These are phyloP conservation scores for Mythimna loreyi DNA, from an alignment of 2,888 invertebrate genomes.

Conservation along the genomic window DNA sequence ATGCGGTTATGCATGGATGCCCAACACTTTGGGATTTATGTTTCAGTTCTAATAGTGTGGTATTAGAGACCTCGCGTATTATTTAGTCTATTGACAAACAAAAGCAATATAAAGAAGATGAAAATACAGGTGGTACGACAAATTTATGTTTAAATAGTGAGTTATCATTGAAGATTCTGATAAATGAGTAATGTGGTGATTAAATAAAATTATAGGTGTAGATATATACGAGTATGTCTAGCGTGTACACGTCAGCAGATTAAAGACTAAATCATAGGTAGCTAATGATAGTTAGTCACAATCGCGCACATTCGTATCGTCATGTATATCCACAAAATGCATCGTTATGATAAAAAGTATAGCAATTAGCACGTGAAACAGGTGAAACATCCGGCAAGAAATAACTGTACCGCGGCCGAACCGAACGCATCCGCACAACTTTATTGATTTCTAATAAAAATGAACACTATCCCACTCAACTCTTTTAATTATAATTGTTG, in stretches of 20 bases:
- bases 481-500: slow-evolving; percentile 22
- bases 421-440: slow-evolving; percentile 42
- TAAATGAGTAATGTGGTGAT: slow-evolving; percentile 10
- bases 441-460: slow-evolving; percentile 56
- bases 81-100: not conserved
- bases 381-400: slow-evolving; percentile 69
- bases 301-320: slow-evolving; percentile 26
- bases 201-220: slow-evolving; percentile 11
- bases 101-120: not conserved
- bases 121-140: not conserved
- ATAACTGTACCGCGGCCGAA: slow-evolving; percentile 54
- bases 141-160: not conserved
- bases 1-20: slow-evolving; percentile 43
- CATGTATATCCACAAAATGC: slow-evolving; percentile 49
- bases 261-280: slow-evolving; percentile 7
- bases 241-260: slow-evolving; percentile 4
- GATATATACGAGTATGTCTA: not conserved
- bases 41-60: not conserved
- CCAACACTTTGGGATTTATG: slow-evolving; percentile 10
- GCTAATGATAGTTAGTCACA: slow-evolving; percentile 11
- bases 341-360: slow-evolving; percentile 57
- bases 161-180: slow-evolving; percentile 1
- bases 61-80: not conserved
- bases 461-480: not conserved
- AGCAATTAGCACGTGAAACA: slow-evolving; percentile 69